Evolutionary conservation across 2,113 vertebrate genomes (phyloP), one percentile per base, ranked within the genome.

Genomic region (Sprattus sprattus): DNA sequence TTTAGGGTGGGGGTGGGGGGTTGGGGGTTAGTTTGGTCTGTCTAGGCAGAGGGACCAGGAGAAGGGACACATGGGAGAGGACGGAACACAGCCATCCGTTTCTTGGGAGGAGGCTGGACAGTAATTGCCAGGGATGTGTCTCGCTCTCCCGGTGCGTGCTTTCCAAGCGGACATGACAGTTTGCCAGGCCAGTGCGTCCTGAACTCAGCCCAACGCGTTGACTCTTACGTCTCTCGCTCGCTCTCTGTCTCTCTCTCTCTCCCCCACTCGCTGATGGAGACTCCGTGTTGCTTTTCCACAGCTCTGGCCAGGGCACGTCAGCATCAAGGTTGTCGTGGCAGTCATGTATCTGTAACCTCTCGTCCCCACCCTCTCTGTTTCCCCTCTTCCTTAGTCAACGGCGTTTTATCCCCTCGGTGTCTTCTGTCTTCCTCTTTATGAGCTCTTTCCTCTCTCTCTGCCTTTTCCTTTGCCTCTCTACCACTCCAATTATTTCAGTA

Each of bases 281-380:
- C 44, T 85, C 60, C 83, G 81, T 45, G 52, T 54, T 87, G n/a
- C 45, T 25, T 85, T 83, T 87, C 82, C 50, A 49, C 52, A 46
- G 64, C 28, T 49, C 45, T 46, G 47, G 75, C 18, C 75, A 46
- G 45, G 54, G 78, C 28, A 47, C n/a, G 52, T 45, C 78, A 4
- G 6, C 11, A n/a, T 54, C 88, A 86, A 15, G 67, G 60, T 84
- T 84, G 67, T 64, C 60, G 9, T 89, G 64, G 4, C 45, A n/a
- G 45, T 64, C 52, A 83, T 85, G 85, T 82, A 81, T 82, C 57
- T 49, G 81, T 32, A 71, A 71, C 10, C 10, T 25, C 32, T 13
- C 2, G 32, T 25, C 32, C 82, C 39, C 82, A 16, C n/a, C 80
- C 15, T 87, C 45, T 1, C 39, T 39, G 22, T 28, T 67, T 18